These are phyloP conservation scores for Zeuzera pyrina DNA, from an alignment of 2,888 invertebrate species.

Conservation along the genomic window DNA sequence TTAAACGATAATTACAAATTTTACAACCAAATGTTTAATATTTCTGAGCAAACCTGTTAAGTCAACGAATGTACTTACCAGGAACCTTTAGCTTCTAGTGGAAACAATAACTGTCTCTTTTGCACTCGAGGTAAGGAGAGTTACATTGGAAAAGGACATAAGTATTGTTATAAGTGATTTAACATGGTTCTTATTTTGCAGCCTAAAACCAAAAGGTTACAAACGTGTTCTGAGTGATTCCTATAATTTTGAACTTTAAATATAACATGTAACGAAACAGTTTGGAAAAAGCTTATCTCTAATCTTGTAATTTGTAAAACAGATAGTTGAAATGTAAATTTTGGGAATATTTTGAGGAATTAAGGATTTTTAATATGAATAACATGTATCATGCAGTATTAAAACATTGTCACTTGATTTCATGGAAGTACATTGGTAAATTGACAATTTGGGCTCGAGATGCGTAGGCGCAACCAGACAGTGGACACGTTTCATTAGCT, in stretches of 20 bases:
- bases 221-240: constrained; percentile 16
- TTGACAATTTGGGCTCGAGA: constrained; percentile 39
- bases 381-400: no score
- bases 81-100: constrained; percentile 22
- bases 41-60: constrained; percentile 57
- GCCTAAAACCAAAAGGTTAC: constrained; percentile 25
- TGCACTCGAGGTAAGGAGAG: constrained; percentile 16
- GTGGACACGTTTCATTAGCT: constrained; percentile 66
- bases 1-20: background rate
- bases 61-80: constrained; percentile 54
- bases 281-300: background rate
- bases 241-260: constrained; percentile 24
- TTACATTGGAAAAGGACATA: constrained; percentile 25
- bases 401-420: background rate
- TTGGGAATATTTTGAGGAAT: no score
- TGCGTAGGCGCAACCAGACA: constrained; percentile 57
- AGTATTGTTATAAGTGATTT: constrained; percentile 31
- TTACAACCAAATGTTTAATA: constrained; percentile 31
- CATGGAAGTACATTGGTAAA: no score
- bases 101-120: constrained; percentile 34
- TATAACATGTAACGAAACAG: no score
- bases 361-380: no score
- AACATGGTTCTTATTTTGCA: constrained; percentile 37
- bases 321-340: no score
- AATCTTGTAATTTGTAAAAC: no score